phyloP scores from a whole-genome alignment of 2,113 vertebrate genomes.

The Gnathonemus echidnorhynchus region DNA sequence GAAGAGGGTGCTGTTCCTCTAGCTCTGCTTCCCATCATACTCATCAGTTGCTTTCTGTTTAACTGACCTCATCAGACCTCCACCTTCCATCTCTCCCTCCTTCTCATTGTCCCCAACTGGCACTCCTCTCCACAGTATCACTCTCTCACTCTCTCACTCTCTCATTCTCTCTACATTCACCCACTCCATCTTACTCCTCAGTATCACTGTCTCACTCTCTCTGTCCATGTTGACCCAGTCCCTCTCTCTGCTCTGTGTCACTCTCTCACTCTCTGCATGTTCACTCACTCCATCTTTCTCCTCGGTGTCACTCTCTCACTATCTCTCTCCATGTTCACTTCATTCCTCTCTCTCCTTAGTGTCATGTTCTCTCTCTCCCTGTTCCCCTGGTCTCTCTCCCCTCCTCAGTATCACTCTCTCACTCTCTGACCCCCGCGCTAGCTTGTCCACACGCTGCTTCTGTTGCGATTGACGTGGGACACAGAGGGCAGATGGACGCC shows the following conservation, averaged over 20 bases:
- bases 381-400: background rate
- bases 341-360: background rate
- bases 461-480: background rate
- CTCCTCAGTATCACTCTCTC: background rate
- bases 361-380: background rate
- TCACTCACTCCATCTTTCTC: background rate
- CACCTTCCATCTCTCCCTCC: background rate
- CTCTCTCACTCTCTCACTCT: background rate
- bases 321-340: background rate
- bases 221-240: background rate
- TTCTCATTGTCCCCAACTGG: background rate
- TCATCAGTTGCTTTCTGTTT: background rate
- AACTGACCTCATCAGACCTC: background rate
- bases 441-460: background rate
- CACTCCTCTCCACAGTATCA: background rate
- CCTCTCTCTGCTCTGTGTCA: background rate
- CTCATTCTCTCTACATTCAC: background rate
- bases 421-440: background rate
- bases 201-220: background rate
- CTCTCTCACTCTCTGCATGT: background rate
- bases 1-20: background rate
- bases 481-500: slow-evolving; percentile 35
- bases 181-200: background rate
- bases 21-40: background rate
- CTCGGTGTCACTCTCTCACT: background rate